Percentiles rank a stretch among this genome's conserved stretches.
Evolutionary conservation across 1,140 invertebrate species (phyloP).

Genomic region (Brachionus rubens): DNA sequence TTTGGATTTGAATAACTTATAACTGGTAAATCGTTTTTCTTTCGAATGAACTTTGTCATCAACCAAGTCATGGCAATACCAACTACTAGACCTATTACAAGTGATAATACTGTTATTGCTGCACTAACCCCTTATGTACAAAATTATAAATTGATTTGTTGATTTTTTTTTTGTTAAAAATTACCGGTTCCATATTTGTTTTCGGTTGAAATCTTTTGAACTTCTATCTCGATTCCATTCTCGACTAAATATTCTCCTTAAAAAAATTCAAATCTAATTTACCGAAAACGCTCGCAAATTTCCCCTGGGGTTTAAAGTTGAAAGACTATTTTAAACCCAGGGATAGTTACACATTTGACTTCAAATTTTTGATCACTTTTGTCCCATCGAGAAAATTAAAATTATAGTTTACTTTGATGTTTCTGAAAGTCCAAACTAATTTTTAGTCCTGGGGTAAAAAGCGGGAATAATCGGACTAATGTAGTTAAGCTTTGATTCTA

Average conservation of each 20-base stretch:
- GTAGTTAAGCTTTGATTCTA: too few species aligned
- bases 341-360: too few species aligned
- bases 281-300: too few species aligned
- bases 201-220: background rate
- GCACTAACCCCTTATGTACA: background rate
- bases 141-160: background rate
- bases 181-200: slow-evolving; percentile 14
- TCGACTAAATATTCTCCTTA: slow-evolving; percentile 18
- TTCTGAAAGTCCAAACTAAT: too few species aligned
- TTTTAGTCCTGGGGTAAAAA: too few species aligned
- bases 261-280: background rate
- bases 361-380: too few species aligned
- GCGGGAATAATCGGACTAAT: too few species aligned
- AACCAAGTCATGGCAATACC: background rate
- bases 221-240: background rate
- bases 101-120: too few species aligned
- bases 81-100: background rate
- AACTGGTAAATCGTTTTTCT: slow-evolving; percentile 18
- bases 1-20: slow-evolving; percentile 33
- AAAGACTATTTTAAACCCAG: too few species aligned
- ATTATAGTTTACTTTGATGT: too few species aligned
- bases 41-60: background rate
- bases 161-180: background rate
- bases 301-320: too few species aligned
- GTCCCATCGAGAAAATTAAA: too few species aligned